These are phyloP conservation scores for Microchirus variegatus DNA, from an alignment of 2,797 vertebrate genomes.

Conservation along the genomic window DNA sequence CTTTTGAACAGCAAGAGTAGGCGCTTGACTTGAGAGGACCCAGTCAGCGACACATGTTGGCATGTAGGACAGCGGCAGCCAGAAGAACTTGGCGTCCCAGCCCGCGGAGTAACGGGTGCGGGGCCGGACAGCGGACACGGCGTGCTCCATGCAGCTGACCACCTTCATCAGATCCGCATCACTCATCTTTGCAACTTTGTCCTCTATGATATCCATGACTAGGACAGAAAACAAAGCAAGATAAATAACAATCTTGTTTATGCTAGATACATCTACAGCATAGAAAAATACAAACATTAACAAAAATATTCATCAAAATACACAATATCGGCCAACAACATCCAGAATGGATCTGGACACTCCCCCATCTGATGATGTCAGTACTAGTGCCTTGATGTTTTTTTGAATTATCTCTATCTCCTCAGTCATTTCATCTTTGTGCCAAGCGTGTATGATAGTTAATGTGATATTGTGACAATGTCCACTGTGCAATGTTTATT, in stretches of 20 bases:
- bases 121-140: conserved; percentile 81
- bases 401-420: too few relatives aligned
- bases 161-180: conserved; percentile 82
- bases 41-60: conserved; percentile 79
- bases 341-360: too few relatives aligned
- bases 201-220: conserved; percentile 30
- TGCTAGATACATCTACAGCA: too few relatives aligned
- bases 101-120: conserved; percentile 86
- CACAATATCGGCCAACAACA: too few relatives aligned
- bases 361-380: too few relatives aligned
- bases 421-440: too few relatives aligned
- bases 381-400: too few relatives aligned
- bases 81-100: conserved; percentile 90
- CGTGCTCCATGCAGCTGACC: conserved; percentile 88
- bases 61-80: conserved; percentile 87
- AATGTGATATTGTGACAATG: too few relatives aligned
- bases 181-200: conserved; percentile 53
- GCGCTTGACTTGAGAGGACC: conserved; percentile 50
- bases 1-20: conserved; percentile 53
- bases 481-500: too few relatives aligned
- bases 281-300: too few relatives aligned
- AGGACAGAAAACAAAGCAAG: neutral
- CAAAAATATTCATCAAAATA: too few relatives aligned
- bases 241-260: neutral
- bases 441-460: too few relatives aligned